These are phyloP conservation scores for Alligator sinensis DNA, from an alignment of 2,113 vertebrate species.

Conservation along the genomic window DNA sequence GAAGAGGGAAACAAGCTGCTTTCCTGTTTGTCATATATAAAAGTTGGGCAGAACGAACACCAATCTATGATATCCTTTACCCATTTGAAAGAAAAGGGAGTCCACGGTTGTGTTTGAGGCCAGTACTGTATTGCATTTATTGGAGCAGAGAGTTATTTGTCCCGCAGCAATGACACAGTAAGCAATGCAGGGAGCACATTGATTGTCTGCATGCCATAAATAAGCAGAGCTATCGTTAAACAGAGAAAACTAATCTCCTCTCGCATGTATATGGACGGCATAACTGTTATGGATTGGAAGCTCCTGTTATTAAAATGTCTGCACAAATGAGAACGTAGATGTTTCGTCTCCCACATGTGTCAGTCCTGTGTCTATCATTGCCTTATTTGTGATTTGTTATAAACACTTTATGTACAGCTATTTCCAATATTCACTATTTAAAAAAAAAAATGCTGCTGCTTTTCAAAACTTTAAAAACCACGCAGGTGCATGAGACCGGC, in stretches of 20 bases:
- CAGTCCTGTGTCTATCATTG: neutral
- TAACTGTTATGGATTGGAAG: neutral
- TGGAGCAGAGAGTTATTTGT: neutral
- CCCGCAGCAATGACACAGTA: neutral
- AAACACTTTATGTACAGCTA: neutral
- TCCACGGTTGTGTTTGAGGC: rapidly evolving
- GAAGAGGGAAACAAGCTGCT: neutral
- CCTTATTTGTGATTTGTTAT: neutral
- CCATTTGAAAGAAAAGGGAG: rapidly evolving
- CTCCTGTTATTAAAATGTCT: neutral
- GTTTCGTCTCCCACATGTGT: neutral
- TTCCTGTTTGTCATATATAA: neutral
- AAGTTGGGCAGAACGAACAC: neutral
- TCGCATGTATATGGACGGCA: neutral
- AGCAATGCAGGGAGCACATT: neutral
- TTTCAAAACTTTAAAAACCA: neutral
- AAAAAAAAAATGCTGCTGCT: neutral
- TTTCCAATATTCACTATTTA: neutral
- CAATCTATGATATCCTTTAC: rapidly evolving
- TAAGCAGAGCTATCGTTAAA: neutral
- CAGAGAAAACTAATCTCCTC: neutral
- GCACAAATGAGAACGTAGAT: neutral
- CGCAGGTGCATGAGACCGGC: neutral
- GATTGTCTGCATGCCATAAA: neutral
- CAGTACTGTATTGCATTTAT: too few species aligned